Evolutionary conservation across 2,113 vertebrate genomes (phyloP), one percentile per base, ranked within the genome.

Genomic region (Chrysochloris asiatica): DNA sequence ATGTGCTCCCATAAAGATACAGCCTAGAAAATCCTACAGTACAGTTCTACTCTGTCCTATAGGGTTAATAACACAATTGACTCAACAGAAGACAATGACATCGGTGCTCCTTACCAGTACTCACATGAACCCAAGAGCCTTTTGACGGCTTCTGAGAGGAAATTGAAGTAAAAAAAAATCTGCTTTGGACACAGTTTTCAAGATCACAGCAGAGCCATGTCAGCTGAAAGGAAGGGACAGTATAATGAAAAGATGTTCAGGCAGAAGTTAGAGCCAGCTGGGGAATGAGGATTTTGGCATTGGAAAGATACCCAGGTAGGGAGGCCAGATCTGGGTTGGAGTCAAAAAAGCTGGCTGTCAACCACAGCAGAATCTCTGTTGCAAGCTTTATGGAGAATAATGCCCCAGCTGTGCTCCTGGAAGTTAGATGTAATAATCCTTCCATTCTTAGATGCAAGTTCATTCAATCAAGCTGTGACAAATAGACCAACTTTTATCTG

Each of bases 101-200:
- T 24, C 19, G 93, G 63, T 43, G 14, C 8, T 67, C 59, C 69
- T 87, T 86, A 26, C 47, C 14, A 22, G 81, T 69, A 72, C 45
- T 83, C 52, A n/a, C 2, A 76, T 14, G 84, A 86, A 80, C 33
- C 11, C 73, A 41, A 83, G 33, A 16, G 16, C 16, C 17, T 41
- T 82, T 91, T 91, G 16, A 75, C 24, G 33, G 14, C 26, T 91
- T 78, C 47, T 78, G 48, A 83, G 43, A 33, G 21, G 33, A 85
- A 88, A 56, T 14, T n/a, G 43, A 90, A 92, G 81, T 63, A 89
- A 86, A 69, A 86, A 69, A 88, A 95, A 93, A 90, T 78, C 4
- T 38, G 86, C 2, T 90, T 67, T 79, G 33, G 36, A 83, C 33
- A 36, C 38, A 93, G 72, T 77, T 72, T 93, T 91, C n/a, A 89